Evolutionary conservation across 2,113 vertebrate genomes (phyloP).

Genomic region (Macaca nemestrina): DNA sequence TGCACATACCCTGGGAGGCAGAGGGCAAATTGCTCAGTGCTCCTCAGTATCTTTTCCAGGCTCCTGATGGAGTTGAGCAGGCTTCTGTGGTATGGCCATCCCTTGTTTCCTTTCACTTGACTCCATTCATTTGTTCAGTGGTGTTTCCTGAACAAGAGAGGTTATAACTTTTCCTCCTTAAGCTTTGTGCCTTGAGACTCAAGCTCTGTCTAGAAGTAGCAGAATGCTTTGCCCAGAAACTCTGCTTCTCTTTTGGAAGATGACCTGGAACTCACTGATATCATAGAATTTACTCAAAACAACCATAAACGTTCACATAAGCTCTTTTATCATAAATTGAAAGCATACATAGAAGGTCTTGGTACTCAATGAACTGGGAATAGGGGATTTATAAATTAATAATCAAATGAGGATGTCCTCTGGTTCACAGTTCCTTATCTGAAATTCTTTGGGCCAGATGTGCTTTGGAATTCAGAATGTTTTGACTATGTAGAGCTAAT

Average conservation of each 20-base stretch:
- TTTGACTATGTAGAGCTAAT: conserved; percentile 15
- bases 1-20: neutral
- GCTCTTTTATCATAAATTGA: neutral
- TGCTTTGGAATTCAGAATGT: neutral
- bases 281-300: neutral
- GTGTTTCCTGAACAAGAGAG: neutral
- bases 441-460: neutral
- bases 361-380: neutral
- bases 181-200: neutral
- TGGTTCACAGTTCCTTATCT: neutral
- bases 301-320: neutral
- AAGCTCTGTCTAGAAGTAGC: neutral
- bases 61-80: neutral
- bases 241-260: neutral
- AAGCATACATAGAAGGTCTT: neutral
- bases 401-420: neutral
- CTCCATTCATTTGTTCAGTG: neutral
- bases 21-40: neutral
- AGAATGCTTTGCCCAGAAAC: neutral
- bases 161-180: neutral
- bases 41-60: neutral
- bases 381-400: neutral
- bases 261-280: neutral
- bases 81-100: too few species aligned
- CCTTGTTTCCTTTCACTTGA: neutral